Conservation (phyloP, 2,113 vertebrate species). For the Bujurquina vittata region DNA sequence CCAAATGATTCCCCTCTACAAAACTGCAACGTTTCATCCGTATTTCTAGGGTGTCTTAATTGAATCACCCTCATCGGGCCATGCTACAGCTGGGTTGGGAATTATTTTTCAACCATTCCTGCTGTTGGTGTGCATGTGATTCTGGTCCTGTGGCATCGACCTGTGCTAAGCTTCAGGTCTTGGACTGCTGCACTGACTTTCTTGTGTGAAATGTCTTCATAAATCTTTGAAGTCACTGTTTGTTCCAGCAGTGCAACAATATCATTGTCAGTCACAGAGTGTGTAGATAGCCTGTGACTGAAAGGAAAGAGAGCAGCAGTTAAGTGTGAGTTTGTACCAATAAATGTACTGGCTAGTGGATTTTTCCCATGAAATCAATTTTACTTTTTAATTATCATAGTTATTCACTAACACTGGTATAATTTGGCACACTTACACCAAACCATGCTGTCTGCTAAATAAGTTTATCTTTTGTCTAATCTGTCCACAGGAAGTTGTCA, state of each 20-base stretch:
- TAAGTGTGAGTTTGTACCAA: not conserved
- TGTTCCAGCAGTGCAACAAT: not conserved
- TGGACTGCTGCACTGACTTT: not conserved
- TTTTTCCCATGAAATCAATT: not conserved
- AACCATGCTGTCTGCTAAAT: not conserved
- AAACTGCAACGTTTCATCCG: not conserved
- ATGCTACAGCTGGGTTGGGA: not conserved
- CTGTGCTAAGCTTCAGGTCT: not conserved
- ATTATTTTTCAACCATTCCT: not conserved
- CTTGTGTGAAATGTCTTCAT: not conserved
- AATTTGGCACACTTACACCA: not conserved
- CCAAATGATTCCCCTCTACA: not conserved
- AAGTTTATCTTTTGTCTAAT: not conserved
- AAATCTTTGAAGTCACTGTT: not conserved
- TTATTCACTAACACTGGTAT: not conserved
- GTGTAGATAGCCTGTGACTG: not conserved
- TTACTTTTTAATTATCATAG: too few species aligned
- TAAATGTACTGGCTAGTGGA: not conserved
- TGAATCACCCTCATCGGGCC: not conserved
- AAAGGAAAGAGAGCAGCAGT: not conserved
- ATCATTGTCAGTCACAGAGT: not conserved
- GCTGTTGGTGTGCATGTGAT: not conserved
- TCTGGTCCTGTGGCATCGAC: not conserved
- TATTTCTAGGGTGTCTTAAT: not conserved
- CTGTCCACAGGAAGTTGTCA: not conserved